Conservation (phyloP, 2,797 vertebrate genomes). For the Pachyuromys duprasi region DNA sequence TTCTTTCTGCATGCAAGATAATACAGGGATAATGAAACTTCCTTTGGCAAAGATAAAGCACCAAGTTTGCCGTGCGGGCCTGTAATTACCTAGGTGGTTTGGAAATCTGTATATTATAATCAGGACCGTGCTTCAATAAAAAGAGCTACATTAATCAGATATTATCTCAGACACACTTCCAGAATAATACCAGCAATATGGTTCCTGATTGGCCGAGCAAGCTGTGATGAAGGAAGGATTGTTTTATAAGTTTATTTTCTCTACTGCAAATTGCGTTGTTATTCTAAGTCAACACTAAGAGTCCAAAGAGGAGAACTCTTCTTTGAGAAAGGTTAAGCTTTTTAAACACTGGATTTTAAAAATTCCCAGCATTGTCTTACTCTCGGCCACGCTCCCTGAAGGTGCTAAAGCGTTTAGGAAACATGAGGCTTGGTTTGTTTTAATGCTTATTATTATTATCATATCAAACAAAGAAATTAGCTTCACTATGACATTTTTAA, state of each 20-base stretch:
- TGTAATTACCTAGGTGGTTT: constrained; percentile 68
- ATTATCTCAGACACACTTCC: constrained; percentile 31
- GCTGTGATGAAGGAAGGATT: not conserved
- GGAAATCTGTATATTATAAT: constrained; percentile 69
- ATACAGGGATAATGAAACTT: constrained; percentile 90
- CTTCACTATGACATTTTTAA: not conserved
- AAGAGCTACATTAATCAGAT: constrained; percentile 55
- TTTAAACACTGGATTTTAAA: not conserved
- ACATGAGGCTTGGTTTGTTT: not conserved
- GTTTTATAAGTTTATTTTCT: constrained; percentile 36
- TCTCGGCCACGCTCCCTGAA: not conserved
- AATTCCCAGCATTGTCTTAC: not conserved
- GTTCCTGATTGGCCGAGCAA: not conserved
- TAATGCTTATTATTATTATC: not conserved
- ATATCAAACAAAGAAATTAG: not conserved
- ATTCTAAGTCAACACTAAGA: constrained; percentile 50
- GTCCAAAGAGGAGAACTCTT: not conserved
- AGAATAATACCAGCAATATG: constrained; percentile 13
- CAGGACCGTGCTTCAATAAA: constrained; percentile 62
- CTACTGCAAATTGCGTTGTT: constrained; percentile 38
- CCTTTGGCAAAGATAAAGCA: constrained; percentile 88
- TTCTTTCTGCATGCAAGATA: constrained; percentile 85
- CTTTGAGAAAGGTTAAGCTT: constrained; percentile 7
- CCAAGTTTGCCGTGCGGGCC: constrained; percentile 85
- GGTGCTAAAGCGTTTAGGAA: not conserved